Evolutionary conservation across 2,113 vertebrate species (phyloP), one percentile per base, ranked within the genome.

Genomic region (Perca flavescens): DNA sequence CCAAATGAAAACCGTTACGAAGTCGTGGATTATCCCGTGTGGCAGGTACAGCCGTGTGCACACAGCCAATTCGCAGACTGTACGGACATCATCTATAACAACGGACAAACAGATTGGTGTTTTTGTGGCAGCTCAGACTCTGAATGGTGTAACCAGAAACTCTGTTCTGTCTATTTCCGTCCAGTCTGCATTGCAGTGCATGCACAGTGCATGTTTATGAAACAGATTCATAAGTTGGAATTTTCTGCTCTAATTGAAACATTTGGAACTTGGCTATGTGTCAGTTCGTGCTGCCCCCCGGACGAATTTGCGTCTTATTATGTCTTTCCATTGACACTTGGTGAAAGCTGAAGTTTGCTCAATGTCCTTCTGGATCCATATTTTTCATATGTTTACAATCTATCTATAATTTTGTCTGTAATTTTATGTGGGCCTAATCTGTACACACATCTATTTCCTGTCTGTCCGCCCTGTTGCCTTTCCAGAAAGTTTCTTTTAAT

Each of bases 11-110:
- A 15, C 6, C 8, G 63, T 68, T 28, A 5, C 28, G 2, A 43
- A 40, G 12, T 47, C 6, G 16, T 52, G 72, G 77, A 80, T 80
- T 58, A 85, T 67, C 60, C 43, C 31, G 54, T 21, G 46, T 3
- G 10, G 25, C 31, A 28, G 0, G 69, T 5, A 19, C 36, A 54
- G 67, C 10, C 34, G 9, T 40, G 69, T 12, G 21, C 21, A 70
- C n/a, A 40, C 60, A n/a, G 46, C 57, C 21, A 5, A 12, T 52
- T 52, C 1, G n/a, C 58, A 54, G 73, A 6, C 22, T 57, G 9
- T 9, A 36, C 28, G 28, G 28, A 15, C 49, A 69, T 7, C 8
- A 34, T n/a, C 28, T 36, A 12, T 22, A 1, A 1, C 40, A n/a
- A 14, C 17, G 1, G 61, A 40, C n/a, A 31, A 68, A 68, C 11